phyloP scores from a whole-genome alignment of 2,113 vertebrate genomes.

The Entomyzon cyanotis region DNA sequence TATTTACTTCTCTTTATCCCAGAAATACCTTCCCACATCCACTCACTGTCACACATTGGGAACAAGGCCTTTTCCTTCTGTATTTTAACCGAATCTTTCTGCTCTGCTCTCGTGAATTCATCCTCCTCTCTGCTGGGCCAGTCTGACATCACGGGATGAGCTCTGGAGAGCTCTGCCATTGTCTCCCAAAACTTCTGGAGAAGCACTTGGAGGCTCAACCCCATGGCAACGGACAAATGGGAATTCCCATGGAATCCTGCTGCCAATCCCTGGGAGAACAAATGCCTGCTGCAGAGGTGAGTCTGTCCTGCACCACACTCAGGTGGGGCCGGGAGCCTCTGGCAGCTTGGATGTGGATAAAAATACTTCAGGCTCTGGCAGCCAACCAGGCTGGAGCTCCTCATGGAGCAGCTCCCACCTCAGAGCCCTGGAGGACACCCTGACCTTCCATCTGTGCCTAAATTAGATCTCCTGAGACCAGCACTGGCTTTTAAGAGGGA shows the following conservation, averaged over 20 bases:
- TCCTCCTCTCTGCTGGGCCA: neutral
- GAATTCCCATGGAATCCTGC: neutral
- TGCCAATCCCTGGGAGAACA: neutral
- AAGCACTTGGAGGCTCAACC: neutral
- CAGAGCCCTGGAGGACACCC: neutral
- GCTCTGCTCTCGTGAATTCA: neutral
- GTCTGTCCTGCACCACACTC: neutral
- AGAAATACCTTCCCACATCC: neutral
- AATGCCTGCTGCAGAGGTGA: neutral
- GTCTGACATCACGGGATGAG: neutral
- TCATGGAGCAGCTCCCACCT: neutral
- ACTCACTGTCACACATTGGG: neutral
- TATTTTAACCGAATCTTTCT: neutral
- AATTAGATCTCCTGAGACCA: conserved; percentile 23
- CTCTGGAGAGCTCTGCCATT: neutral
- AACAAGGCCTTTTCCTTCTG: neutral
- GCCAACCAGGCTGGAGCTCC: neutral
- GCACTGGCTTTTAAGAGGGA: neutral
- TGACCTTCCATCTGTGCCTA: neutral
- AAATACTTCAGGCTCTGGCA: neutral
- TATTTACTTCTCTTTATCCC: fast-evolving
- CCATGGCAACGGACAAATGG: neutral
- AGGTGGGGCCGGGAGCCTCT: neutral
- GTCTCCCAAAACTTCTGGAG: neutral
- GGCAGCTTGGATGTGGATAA: neutral